phyloP scores from a whole-genome alignment of 2,888 invertebrate species.

The Synanthedon formicaeformis region DNA sequence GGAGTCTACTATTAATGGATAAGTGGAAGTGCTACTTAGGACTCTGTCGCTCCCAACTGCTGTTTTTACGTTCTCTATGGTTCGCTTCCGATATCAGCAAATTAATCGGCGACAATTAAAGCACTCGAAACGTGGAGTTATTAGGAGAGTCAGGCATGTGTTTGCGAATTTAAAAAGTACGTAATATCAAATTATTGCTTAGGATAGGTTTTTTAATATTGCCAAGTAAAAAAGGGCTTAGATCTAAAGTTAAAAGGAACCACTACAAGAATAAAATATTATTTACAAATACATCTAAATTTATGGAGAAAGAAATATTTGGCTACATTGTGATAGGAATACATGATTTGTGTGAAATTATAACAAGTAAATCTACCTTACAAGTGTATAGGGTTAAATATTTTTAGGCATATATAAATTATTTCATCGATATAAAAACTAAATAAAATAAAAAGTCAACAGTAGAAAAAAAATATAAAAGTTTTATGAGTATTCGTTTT shows the following conservation, averaged over 20 bases:
- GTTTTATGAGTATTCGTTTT: conserved; percentile 15
- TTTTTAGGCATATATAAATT: background rate
- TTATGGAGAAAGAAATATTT: conserved; percentile 61
- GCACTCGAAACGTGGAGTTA: background rate
- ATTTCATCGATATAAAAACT: conserved; percentile 17
- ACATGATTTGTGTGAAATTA: conserved; percentile 40
- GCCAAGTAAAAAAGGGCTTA: conserved; percentile 62
- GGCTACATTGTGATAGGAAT: conserved; percentile 66
- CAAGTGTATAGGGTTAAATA: conserved; percentile 25
- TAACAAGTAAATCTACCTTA: conserved; percentile 23
- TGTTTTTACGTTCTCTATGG: background rate
- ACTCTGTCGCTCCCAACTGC: conserved; percentile 27
- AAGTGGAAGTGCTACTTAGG: conserved; percentile 23
- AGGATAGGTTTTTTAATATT: conserved; percentile 49
- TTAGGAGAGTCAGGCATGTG: conserved; percentile 21
- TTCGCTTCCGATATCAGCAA: background rate
- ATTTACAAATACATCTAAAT: conserved; percentile 57
- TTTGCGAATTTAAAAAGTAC: conserved; percentile 6
- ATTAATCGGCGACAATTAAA: background rate
- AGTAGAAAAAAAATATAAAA: conserved; percentile 14
- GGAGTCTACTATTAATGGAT: conserved; percentile 20
- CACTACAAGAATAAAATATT: conserved; percentile 61
- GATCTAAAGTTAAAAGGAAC: conserved; percentile 58
- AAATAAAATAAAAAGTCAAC: conserved; percentile 36
- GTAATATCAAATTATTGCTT: no score